Conservation (phyloP, 2,888 invertebrate species). For the Brachyopa scutellaris region DNA sequence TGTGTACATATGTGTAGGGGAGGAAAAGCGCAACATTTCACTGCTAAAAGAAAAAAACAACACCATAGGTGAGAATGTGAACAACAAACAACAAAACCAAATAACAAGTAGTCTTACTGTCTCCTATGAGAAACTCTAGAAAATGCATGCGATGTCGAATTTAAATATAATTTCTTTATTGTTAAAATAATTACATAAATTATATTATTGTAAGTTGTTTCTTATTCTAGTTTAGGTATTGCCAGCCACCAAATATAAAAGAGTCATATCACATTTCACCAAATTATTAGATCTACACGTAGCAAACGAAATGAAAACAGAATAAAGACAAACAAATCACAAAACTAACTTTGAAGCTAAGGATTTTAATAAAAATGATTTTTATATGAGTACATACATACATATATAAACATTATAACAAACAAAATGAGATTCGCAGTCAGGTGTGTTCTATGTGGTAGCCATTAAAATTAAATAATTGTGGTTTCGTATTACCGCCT, state of each 20-base stretch:
- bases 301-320: conserved; percentile 24
- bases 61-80: conserved; percentile 59
- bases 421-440: conserved; percentile 13
- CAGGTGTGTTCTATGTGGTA: conserved; percentile 34
- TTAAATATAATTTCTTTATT: conserved; percentile 39
- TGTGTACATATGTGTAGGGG: neutral
- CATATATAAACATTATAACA: too few species aligned
- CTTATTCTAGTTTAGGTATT: too few species aligned
- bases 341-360: too few species aligned
- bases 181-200: conserved; percentile 5
- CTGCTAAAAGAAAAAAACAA: conserved; percentile 45
- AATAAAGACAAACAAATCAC: too few species aligned
- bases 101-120: neutral
- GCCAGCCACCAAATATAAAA: conserved; percentile 53
- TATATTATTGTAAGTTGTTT: neutral
- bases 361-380: too few species aligned
- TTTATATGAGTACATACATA: too few species aligned
- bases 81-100: conserved; percentile 64
- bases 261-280: conserved; percentile 8
- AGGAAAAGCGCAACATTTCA: conserved; percentile 62
- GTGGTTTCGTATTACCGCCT: too few species aligned
- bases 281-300: conserved; percentile 45
- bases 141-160: conserved; percentile 67
- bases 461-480: too few species aligned
- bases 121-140: conserved; percentile 40